Evolutionary conservation across 2,797 vertebrate genomes (phyloP).

Genomic region (Bradypus variegatus): DNA sequence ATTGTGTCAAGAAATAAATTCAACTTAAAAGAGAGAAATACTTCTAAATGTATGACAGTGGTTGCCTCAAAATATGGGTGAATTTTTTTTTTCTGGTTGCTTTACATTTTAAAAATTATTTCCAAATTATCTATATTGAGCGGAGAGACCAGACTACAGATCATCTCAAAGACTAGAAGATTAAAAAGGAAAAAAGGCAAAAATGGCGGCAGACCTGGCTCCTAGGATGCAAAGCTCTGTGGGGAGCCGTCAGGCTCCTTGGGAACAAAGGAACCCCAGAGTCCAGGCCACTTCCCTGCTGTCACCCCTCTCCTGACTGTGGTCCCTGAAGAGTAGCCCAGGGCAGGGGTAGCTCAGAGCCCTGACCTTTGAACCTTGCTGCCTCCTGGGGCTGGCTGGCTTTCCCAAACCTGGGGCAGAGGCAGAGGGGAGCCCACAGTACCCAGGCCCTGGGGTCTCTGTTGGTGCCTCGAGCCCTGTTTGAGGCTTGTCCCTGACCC

Average conservation of each 20-base stretch:
- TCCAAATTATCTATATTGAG: not conserved
- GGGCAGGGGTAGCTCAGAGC: not conserved
- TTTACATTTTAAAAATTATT: not conserved
- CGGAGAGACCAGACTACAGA: not conserved
- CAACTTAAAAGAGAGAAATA: not conserved
- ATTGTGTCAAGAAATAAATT: not conserved
- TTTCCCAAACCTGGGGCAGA: not conserved
- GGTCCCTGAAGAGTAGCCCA: not conserved
- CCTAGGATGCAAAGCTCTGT: not conserved
- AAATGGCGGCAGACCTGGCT: not conserved
- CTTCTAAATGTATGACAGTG: not conserved
- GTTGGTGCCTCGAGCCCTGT: not conserved
- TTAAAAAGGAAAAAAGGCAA: not conserved
- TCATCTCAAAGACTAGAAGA: not conserved
- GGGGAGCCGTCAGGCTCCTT: not conserved
- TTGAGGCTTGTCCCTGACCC: not conserved
- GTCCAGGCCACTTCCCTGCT: not conserved
- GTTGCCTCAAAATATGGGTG: not conserved
- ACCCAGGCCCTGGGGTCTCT: not conserved
- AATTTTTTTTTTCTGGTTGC: not conserved
- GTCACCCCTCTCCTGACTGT: not conserved
- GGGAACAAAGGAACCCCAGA: not conserved
- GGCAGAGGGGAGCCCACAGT: not conserved
- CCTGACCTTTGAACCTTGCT: not conserved
- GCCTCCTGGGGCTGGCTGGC: not conserved